These are phyloP conservation scores for Oplegnathus fasciatus DNA, from an alignment of 2,113 vertebrate species.

Conservation along the genomic window DNA sequence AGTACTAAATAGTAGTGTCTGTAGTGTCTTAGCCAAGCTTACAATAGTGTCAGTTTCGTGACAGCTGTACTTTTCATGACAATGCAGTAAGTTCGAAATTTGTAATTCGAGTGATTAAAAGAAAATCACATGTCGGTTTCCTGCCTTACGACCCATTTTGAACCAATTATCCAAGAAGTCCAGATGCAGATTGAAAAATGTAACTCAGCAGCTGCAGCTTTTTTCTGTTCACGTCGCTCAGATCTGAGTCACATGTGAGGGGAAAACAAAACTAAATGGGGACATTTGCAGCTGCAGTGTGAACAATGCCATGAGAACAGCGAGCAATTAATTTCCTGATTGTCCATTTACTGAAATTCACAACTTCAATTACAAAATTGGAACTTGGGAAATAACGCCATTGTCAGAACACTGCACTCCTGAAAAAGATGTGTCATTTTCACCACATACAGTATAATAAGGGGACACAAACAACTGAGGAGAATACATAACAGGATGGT, in stretches of 20 bases:
- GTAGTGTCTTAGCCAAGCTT: neutral
- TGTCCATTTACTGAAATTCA: conserved; percentile 8
- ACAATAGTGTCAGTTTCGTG: neutral
- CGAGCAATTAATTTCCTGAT: neutral
- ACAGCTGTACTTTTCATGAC: neutral
- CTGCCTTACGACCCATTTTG: neutral
- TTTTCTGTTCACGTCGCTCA: neutral
- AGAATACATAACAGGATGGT: neutral
- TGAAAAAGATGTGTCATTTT: neutral
- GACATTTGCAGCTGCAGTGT: neutral
- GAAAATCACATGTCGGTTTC: neutral
- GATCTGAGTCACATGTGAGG: neutral
- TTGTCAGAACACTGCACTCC: too few species aligned
- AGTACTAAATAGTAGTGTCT: too few species aligned
- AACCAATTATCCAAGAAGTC: neutral
- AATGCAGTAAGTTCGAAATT: neutral
- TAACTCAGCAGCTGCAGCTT: too few species aligned
- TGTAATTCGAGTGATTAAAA: neutral
- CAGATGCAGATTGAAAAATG: neutral
- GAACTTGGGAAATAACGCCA: conserved; percentile 7
- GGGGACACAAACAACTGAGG: neutral
- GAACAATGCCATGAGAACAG: conserved; percentile 2
- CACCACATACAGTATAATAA: neutral
- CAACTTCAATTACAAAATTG: conserved; percentile 24
- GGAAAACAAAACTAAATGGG: conserved; percentile 22